These are phyloP conservation scores for Athalia rosae DNA, from an alignment of 2,888 invertebrate species.

Conservation along the genomic window DNA sequence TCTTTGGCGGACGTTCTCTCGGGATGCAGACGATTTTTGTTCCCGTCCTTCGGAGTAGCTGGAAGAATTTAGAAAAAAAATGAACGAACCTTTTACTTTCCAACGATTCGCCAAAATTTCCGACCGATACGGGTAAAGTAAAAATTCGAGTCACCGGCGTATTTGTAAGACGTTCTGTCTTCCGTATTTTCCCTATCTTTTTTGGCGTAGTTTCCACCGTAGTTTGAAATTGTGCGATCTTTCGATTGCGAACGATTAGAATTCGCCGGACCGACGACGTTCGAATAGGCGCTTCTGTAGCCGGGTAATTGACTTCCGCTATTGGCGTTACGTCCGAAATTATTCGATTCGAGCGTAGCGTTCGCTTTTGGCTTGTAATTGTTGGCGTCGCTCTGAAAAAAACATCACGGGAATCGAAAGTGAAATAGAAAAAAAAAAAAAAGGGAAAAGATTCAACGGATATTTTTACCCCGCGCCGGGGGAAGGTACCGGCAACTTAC, in stretches of 20 bases:
- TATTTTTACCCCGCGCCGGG: neutral
- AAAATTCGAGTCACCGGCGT: slow-evolving; percentile 58
- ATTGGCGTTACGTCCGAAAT: slow-evolving; percentile 60
- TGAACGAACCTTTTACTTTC: neutral
- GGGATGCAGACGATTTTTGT: slow-evolving; percentile 63
- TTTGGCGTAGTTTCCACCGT: slow-evolving; percentile 60
- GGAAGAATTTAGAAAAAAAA: slow-evolving; percentile 40
- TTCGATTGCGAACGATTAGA: slow-evolving; percentile 60
- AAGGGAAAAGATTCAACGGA: slow-evolving; percentile 5
- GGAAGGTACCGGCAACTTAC: slow-evolving; percentile 20
- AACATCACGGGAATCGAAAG: slow-evolving; percentile 11
- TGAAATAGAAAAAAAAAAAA: neutral
- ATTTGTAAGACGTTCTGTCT: slow-evolving; percentile 65
- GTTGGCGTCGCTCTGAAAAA: slow-evolving; percentile 65
- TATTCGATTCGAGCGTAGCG: slow-evolving; percentile 47
- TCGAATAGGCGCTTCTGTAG: slow-evolving; percentile 65
- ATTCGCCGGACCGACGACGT: slow-evolving; percentile 55
- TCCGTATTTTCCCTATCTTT: slow-evolving; percentile 63
- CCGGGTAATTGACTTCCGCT: slow-evolving; percentile 62
- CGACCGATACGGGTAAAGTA: neutral
- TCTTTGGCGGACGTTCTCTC: slow-evolving; percentile 55
- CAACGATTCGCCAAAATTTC: slow-evolving; percentile 3
- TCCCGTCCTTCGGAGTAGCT: slow-evolving; percentile 63
- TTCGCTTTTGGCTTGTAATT: slow-evolving; percentile 61
- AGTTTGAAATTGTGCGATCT: slow-evolving; percentile 61